phyloP scores from a whole-genome alignment of 2,888 invertebrate genomes.

The Stenoptilia bipunctidactyla region DNA sequence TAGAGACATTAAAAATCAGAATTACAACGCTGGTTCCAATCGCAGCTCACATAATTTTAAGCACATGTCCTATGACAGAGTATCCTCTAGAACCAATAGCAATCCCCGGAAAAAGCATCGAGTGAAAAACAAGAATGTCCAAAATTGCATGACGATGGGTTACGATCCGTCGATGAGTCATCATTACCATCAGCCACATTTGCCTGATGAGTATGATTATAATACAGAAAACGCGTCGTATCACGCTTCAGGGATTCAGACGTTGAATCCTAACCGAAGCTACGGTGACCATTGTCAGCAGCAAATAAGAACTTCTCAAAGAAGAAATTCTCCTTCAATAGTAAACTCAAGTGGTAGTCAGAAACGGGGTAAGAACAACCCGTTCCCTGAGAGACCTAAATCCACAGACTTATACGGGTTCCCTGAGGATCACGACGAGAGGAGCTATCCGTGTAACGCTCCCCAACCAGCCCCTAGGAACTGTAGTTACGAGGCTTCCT shows the following conservation, averaged over 20 bases:
- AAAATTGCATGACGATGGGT: conserved; percentile 72
- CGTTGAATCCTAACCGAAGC: conserved; percentile 63
- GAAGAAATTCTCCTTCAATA: conserved; percentile 57
- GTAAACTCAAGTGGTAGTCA: conserved; percentile 62
- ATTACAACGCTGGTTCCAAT: conserved; percentile 63
- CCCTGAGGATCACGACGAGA: conserved; percentile 54
- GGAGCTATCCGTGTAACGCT: conserved; percentile 49
- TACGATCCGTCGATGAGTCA: conserved; percentile 66
- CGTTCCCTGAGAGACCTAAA: conserved; percentile 75
- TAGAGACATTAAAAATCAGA: conserved; percentile 65
- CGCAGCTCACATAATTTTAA: conserved; percentile 66
- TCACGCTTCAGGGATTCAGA: conserved; percentile 63
- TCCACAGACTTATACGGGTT: conserved; percentile 73
- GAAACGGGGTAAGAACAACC: conserved; percentile 58
- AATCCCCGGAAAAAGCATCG: conserved; percentile 64
- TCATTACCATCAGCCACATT: conserved; percentile 66
- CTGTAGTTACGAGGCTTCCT: conserved; percentile 62
- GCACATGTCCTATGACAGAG: conserved; percentile 63
- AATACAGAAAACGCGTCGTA: conserved; percentile 63
- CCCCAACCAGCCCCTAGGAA: conserved; percentile 65
- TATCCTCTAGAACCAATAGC: conserved; percentile 63
- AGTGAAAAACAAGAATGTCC: conserved; percentile 62
- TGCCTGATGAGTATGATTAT: conserved; percentile 61
- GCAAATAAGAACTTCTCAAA: conserved; percentile 48
- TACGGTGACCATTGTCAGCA: conserved; percentile 45